Base-by-base conservation (phyloP, 2,797 vertebrate genomes). In the Chaetophractus vellerosus region DNA sequence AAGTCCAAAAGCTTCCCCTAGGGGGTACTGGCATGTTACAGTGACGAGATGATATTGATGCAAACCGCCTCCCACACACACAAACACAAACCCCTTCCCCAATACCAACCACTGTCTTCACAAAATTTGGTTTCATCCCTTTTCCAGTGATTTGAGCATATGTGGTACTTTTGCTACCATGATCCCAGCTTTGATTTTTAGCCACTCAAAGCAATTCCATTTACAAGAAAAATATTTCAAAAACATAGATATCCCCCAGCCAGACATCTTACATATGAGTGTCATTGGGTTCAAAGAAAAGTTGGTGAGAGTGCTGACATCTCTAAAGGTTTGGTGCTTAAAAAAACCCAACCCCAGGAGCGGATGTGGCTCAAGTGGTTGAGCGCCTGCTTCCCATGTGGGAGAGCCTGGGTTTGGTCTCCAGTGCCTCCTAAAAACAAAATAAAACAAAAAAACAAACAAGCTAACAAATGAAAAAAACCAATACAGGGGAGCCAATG, bases 1-100 rank as follows among this genome's bases (percentile, higher is more conserved):
- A 90, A 81, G n/a, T 85, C 63, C 52, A 82, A 84, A 88, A 90
- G 86, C 50, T 95, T 96, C 63, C 16, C 72, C 31, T 91, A 31
- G 28, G 38, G 23, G 81, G 59, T 64, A 57, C 38, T 86, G 84
- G 71, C 45, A 92, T 45, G 12, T 89, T 19, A 57, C 9, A 52
- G 18, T 68, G 52, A 85, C 69, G 74, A 88, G 81, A 59, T 61
- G 64, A 92, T 10, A 38, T 4, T 8, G 24, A 52, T 26, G 9
- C 2, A 63, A 45, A 26, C 26, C 10, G 31, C 31, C 21, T 14
- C 31, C 9, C 18, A 1, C 0, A 5, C 26, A 21, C 0, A 15
- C 14, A 24, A 45, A 63, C 61, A 63, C 28, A 63, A 12, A 31
- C 21, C 5, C 63, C 52, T 76, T 91, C 24, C 31, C n/a, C 36